A percentile compares a stretch with the other conserved stretches of the same genome.
Conservation (phyloP, 2,113 vertebrate species). For the Centropus unirufus region DNA sequence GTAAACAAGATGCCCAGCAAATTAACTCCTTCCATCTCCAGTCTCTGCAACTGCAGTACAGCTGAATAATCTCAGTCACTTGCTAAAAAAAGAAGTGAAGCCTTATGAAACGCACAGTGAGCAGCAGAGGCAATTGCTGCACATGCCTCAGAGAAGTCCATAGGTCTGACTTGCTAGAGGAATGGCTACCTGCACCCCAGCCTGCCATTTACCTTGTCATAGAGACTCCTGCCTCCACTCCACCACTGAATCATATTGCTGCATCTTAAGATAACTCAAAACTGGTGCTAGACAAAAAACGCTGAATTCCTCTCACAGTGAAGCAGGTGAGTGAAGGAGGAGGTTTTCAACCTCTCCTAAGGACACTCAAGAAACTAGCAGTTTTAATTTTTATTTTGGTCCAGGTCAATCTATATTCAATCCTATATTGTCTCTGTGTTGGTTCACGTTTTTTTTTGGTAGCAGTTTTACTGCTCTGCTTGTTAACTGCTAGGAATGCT, state of each 20-base stretch:
- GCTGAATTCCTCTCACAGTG: not conserved
- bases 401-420: not conserved
- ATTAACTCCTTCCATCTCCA: not conserved
- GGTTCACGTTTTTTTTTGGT: not conserved
- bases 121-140: not conserved
- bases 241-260: not conserved
- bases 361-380: not conserved
- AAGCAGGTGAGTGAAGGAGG: not conserved
- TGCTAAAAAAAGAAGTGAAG: not conserved
- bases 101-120: not conserved
- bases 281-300: not conserved
- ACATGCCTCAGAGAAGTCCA: not conserved
- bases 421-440: not conserved
- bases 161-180: not conserved
- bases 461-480: not conserved
- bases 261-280: not conserved
- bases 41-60: not conserved
- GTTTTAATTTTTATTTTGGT: not conserved
- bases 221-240: not conserved
- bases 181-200: not conserved
- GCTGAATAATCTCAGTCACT: not conserved
- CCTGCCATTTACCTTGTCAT: not conserved
- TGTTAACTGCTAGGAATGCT: not conserved
- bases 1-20: constrained; percentile 30
- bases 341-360: not conserved